Evolutionary conservation across 1,140 invertebrate species (phyloP).

Genomic region (Bilobella aurantiaca): DNA sequence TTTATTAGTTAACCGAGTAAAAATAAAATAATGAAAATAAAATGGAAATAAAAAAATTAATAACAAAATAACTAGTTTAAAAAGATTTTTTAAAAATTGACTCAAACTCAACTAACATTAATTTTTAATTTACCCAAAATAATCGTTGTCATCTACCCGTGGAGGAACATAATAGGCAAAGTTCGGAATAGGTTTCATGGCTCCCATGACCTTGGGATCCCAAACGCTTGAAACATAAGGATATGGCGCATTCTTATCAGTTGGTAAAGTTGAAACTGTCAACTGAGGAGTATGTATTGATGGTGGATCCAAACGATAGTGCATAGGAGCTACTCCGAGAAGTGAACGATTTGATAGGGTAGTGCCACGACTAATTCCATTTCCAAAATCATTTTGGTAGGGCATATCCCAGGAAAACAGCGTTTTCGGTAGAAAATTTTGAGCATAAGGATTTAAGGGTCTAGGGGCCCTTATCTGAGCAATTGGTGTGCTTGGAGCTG

Average conservation of each 20-base stretch:
- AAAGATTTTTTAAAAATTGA: no score
- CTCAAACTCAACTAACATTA: no score
- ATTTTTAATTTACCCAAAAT: constrained; percentile 18
- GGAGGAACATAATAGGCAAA: constrained; percentile 21
- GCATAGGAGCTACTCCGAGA: background rate
- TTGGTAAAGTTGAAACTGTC: background rate
- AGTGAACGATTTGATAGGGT: background rate
- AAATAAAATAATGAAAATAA: constrained; percentile 4
- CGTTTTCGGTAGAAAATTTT: background rate
- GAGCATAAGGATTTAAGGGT: background rate
- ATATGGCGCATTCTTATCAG: background rate
- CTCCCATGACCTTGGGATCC: background rate
- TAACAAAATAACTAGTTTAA: background rate
- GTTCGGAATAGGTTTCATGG: background rate
- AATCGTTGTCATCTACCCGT: constrained; percentile 15
- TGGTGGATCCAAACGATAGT: background rate
- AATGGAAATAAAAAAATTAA: background rate
- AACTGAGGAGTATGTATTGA: background rate
- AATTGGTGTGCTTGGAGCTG: background rate
- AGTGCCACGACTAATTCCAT: background rate
- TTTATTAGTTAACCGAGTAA: no score
- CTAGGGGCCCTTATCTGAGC: background rate
- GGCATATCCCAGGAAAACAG: no score
- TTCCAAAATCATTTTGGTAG: background rate
- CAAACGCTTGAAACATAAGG: background rate